phyloP scores from a whole-genome alignment of 2,888 invertebrate species.

The Brachyopa scutellaris region DNA sequence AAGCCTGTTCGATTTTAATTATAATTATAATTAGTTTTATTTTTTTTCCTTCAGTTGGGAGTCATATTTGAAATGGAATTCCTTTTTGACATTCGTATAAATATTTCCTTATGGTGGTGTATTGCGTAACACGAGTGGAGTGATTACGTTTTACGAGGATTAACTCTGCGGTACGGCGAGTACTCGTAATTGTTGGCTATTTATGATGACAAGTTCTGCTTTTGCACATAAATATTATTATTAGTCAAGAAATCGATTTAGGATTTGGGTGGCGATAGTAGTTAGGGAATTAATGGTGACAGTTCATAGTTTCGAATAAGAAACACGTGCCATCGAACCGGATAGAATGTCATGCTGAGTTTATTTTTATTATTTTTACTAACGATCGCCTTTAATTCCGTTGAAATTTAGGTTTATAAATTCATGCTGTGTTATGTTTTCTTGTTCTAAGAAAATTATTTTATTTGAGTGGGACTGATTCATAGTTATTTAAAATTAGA shows the following conservation, averaged over 20 bases:
- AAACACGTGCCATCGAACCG: too few species aligned
- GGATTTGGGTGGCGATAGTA: slow-evolving; percentile 38
- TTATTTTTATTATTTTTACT: too few species aligned
- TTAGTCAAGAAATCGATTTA: slow-evolving; percentile 46
- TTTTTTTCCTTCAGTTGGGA: not conserved
- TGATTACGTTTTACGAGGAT: slow-evolving; percentile 2
- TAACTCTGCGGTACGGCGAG: not conserved
- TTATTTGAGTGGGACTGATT: too few species aligned
- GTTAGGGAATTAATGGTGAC: slow-evolving; percentile 42
- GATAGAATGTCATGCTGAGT: too few species aligned
- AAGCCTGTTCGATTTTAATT: slow-evolving; percentile 40
- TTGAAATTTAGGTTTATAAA: too few species aligned
- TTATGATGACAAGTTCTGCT: slow-evolving; percentile 59
- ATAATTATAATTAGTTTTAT: slow-evolving; percentile 42
- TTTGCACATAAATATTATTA: slow-evolving; percentile 52
- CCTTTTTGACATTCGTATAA: slow-evolving; percentile 14
- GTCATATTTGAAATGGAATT: slow-evolving; percentile 4
- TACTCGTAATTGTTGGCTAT: slow-evolving; percentile 47
- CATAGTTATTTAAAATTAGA: too few species aligned
- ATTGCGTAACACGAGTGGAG: slow-evolving; percentile 15
- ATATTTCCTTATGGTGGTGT: not conserved
- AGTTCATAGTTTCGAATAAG: not conserved
- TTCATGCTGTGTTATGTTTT: too few species aligned
- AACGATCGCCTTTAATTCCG: too few species aligned
- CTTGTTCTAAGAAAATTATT: too few species aligned